A percentile compares a stretch with the other conserved stretches of the same genome.
phyloP scores from a whole-genome alignment of 2,797 vertebrate species.

The Darevskia mixta region DNA sequence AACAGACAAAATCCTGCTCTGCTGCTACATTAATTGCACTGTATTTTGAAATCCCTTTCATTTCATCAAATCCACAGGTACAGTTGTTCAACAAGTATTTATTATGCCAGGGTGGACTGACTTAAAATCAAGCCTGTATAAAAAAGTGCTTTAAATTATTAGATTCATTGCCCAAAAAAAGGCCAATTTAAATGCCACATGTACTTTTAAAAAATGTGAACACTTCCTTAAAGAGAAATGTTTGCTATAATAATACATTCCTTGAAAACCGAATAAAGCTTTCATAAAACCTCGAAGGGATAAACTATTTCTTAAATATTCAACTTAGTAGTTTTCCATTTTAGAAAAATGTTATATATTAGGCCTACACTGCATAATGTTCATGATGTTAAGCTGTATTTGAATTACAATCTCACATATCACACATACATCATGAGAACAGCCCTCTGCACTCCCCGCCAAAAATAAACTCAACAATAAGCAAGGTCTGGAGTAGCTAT shows the following conservation, averaged over 20 bases:
- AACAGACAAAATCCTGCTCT: slow-evolving; percentile 65
- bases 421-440: background rate
- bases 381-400: background rate
- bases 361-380: background rate
- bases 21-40: slow-evolving; percentile 7
- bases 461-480: background rate
- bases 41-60: background rate
- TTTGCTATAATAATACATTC: background rate
- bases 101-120: background rate
- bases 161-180: background rate
- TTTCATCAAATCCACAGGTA: background rate
- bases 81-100: background rate
- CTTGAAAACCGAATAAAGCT: background rate
- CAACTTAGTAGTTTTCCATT: background rate
- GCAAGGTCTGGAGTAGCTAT: background rate
- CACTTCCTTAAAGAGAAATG: background rate
- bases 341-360: background rate
- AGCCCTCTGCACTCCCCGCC: background rate
- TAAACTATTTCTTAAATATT: background rate
- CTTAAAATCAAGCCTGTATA: background rate
- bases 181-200: background rate
- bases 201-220: background rate
- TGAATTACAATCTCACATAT: background rate
- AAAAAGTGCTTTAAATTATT: no score
- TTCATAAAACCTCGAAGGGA: background rate